Base-by-base conservation (phyloP, 1,140 invertebrate genomes). In the Drosophila orosa region DNA sequence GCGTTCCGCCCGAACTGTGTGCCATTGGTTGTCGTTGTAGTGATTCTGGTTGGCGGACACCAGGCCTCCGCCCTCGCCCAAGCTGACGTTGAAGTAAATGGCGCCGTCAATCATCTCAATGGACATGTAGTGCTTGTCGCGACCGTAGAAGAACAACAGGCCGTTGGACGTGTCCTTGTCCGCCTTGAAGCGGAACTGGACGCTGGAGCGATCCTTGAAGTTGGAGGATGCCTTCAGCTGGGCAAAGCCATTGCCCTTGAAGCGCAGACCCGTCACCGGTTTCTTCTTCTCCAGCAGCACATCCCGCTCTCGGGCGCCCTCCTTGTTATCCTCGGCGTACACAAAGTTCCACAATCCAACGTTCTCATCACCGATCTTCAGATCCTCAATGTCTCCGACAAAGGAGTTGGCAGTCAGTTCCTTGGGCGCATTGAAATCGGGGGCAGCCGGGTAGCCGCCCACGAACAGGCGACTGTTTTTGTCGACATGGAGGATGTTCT, bases 321-420 rank as follows among this genome's bases (percentile, higher is more conserved):
- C 92, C 47, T 95, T 93, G 57, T 97, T 97, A 37, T 96, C 95
- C 37, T 95, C 95, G 25, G 94, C 95, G 42, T 96, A 95, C 8
- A 95, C 93, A 83, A 98, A 98, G 93, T 99, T 99, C 98, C 98
- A 99, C 15, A 99, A 93, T 0, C 98, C 98, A 15, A 99, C 94
- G 5, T 95, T 96, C 13, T 95, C 95, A 31, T 98, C 97, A 17
- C 98, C 98, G 74, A 99, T 96, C 52, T 95, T 94, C 0, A 99
- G 92, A 55, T 98, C 97, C 90, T 99, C 98, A 66, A 99, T 96
- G 78, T 96, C 94, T 5, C 99, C 99, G 48, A 95, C 95, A 91
- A 98, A 99, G 0, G 95, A 95, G 5, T 94, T 95, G 45, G 95
- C 94, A 9, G 93, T 94, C 4, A 98, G 93, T 0, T 92, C 93